Conservation (phyloP, 1,140 invertebrate genomes). For the Meloidogyne hapla region DNA sequence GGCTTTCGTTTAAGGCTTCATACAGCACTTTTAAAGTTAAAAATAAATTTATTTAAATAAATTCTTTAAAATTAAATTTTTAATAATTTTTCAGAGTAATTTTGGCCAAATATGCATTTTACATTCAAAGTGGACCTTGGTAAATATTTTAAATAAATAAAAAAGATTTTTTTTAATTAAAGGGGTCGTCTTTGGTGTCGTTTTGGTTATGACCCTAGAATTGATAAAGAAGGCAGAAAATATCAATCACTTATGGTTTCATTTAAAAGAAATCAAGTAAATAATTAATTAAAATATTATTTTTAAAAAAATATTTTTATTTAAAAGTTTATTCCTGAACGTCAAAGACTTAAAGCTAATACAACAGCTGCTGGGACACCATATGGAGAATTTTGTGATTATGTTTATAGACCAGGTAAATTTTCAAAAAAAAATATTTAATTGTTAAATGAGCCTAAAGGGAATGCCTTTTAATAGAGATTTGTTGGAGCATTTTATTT, state of each 20-base stretch:
- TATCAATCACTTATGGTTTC: slow-evolving; percentile 64
- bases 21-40: slow-evolving; percentile 55
- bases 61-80: not conserved
- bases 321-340: slow-evolving; percentile 56
- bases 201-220: slow-evolving; percentile 63
- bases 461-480: no score
- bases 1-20: slow-evolving; percentile 49
- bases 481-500: no score
- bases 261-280: slow-evolving; percentile 37
- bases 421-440: no score
- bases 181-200: slow-evolving; percentile 61
- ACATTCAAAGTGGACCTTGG: slow-evolving; percentile 61
- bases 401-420: slow-evolving; percentile 45
- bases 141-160: not conserved
- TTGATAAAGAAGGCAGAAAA: slow-evolving; percentile 42
- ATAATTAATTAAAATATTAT: not conserved
- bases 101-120: slow-evolving; percentile 63
- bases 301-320: slow-evolving; percentile 1
- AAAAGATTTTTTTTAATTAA: slow-evolving; percentile 7
- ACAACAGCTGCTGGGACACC: not conserved
- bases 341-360: slow-evolving; percentile 50
- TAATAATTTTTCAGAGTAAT: slow-evolving; percentile 51
- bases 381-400: slow-evolving; percentile 32
- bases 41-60: not conserved
- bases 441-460: no score